Conservation (phyloP, 2,888 invertebrate species). For the Caenorhabditis japonica region DNA sequence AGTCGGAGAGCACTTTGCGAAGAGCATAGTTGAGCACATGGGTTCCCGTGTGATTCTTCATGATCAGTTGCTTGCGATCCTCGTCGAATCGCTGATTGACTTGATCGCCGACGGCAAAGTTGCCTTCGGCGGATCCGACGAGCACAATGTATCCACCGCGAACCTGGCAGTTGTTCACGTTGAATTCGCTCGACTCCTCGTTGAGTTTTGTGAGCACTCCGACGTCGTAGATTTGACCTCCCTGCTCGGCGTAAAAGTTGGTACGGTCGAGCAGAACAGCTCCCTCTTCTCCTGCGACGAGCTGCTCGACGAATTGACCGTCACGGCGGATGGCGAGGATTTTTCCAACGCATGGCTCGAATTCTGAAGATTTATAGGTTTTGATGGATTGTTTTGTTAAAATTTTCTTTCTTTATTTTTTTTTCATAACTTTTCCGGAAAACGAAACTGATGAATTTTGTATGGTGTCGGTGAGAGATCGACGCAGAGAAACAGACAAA, state of each 20-base stretch:
- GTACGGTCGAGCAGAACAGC: constrained; percentile 92
- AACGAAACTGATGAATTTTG: no score
- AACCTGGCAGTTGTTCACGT: constrained; percentile 92
- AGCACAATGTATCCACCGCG: constrained; percentile 96
- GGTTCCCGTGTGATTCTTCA: constrained; percentile 99
- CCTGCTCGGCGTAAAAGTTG: constrained; percentile 97
- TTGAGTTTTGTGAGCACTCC: constrained; percentile 87
- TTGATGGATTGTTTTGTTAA: not conserved
- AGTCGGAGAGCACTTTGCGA: constrained; percentile 84
- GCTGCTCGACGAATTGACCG: constrained; percentile 88
- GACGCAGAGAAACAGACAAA: no score
- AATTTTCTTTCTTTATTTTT: constrained; percentile 6
- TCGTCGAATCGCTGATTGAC: constrained; percentile 88
- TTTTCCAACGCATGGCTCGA: constrained; percentile 79
- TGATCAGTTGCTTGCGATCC: constrained; percentile 88
- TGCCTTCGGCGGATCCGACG: constrained; percentile 89
- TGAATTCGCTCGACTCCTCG: constrained; percentile 87
- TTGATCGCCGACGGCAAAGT: constrained; percentile 87
- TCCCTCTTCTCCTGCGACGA: constrained; percentile 88
- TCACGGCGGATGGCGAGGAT: constrained; percentile 85
- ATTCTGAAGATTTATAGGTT: constrained; percentile 44
- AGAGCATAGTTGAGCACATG: constrained; percentile 95
- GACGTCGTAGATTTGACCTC: constrained; percentile 97
- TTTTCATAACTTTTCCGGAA: no score
- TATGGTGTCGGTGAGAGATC: no score